Percentiles rank a stretch among this genome's conserved stretches.
Evolutionary conservation across 2,113 vertebrate species (phyloP).

Genomic region (Centropus unirufus): DNA sequence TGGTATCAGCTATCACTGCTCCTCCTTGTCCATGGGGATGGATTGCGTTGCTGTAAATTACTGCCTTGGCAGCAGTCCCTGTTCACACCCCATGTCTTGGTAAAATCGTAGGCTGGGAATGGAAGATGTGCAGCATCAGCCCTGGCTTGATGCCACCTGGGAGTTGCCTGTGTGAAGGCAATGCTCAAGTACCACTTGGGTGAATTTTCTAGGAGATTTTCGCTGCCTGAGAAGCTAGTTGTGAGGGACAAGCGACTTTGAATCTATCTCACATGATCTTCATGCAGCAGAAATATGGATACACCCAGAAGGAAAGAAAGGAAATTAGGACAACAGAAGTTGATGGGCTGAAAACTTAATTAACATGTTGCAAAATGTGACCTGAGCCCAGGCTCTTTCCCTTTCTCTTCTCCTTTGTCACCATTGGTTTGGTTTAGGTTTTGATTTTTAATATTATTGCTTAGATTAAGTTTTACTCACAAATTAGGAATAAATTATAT

Average conservation of each 20-base stretch:
- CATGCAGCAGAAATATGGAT: background rate
- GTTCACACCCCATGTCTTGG: conserved; percentile 38
- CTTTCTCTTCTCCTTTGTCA: background rate
- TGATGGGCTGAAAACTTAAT: conserved; percentile 40
- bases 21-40: conserved; percentile 53
- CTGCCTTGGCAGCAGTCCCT: conserved; percentile 9
- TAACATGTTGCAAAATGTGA: conserved; percentile 18
- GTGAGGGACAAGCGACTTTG: background rate
- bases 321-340: conserved; percentile 14
- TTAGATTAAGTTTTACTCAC: background rate
- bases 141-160: conserved; percentile 17
- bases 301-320: conserved; percentile 5
- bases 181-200: background rate
- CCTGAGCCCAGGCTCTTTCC: background rate
- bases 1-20: conserved; percentile 45
- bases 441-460: background rate
- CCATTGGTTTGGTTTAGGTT: background rate
- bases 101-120: conserved; percentile 4
- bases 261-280: background rate
- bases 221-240: background rate
- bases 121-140: conserved; percentile 30
- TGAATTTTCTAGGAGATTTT: conserved; percentile 4
- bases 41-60: conserved; percentile 50
- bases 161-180: background rate
- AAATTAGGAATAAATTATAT: conserved; percentile 19